These are phyloP conservation scores for Nephila pilipes DNA, from an alignment of 1,140 invertebrate species.

Conservation along the genomic window DNA sequence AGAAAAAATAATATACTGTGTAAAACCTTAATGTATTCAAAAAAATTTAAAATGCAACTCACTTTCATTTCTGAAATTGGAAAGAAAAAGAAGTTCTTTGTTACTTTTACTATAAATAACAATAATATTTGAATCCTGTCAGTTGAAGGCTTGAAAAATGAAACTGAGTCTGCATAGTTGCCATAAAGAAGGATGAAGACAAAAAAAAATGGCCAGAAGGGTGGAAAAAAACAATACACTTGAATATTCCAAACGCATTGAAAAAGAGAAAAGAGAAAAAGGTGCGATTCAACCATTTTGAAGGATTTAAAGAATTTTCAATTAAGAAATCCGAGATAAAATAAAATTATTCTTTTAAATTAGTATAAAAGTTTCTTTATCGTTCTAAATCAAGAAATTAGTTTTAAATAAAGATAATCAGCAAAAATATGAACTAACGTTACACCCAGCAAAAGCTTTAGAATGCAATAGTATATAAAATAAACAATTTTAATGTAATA, in stretches of 20 bases:
- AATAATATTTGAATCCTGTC: conserved; percentile 67
- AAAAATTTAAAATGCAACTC: not conserved
- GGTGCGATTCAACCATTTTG: conserved; percentile 52
- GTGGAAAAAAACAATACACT: not conserved
- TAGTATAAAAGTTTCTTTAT: conserved; percentile 18
- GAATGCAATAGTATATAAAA: no score
- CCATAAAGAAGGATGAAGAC: conserved; percentile 34
- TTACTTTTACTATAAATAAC: conserved; percentile 44
- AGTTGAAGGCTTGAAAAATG: conserved; percentile 58
- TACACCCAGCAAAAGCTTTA: no score
- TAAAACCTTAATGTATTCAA: no score
- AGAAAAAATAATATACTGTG: no score
- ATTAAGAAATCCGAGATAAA: not conserved
- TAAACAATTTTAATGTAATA: no score
- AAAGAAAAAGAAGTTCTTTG: not conserved
- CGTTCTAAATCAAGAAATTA: not conserved
- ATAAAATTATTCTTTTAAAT: not conserved
- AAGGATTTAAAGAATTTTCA: conserved; percentile 65
- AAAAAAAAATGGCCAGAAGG: not conserved
- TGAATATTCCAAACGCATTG: conserved; percentile 6
- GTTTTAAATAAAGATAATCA: not conserved
- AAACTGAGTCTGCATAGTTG: not conserved
- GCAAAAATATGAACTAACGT: no score
- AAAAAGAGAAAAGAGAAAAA: conserved; percentile 29
- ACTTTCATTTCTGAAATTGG: not conserved